Evolutionary conservation across 2,113 vertebrate species (phyloP), one percentile per base, ranked within the genome.

Genomic region (Galeopterus variegatus): DNA sequence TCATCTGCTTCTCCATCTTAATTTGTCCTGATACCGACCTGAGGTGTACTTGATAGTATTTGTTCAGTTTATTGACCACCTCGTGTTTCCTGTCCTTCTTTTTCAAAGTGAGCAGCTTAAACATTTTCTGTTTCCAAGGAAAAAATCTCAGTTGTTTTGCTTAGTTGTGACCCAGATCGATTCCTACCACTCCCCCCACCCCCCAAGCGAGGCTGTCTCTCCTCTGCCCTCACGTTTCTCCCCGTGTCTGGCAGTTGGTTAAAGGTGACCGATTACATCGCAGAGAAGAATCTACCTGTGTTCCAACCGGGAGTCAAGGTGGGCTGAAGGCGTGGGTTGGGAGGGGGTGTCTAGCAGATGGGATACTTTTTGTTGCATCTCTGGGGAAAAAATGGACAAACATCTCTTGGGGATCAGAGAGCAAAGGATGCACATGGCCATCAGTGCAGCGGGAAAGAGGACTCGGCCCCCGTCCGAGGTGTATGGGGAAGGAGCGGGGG

Each of bases 271-370:
- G 99, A 99, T 79, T 99, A 99, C 97, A 99, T 99, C 94, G 93
- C 88, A 0, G 99, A 99, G 96, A 98, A 98, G 98, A 99, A 99
- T 97, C 98, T 99, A 67, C 99, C 99, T 6, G 98, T 98, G 12
- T 98, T 99, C 97, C 99, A 99, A 1, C 99, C 99, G 7, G 99
- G 99, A 97, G 97, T 99, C 94, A 99, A 99, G 99, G 99, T 99
- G 93, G 89, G 96, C 5, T 33, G 33, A 48, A 81, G 70, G 26
- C 33, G 64, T 50, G 88, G 70, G 72, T 60, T 48, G 64, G 91
- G 45, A 14, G n/a, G n/a, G 77, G 77, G 0, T 33, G 18, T 24
- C 10, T 36, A 33, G 60, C 58, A 23, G 69, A 33, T 26, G n/a
- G 5, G 36, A 31, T 23, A 12, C 36, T n/a, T 77, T 70, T 6